These are phyloP conservation scores for Dinoponera quadriceps DNA, from an alignment of 1,140 invertebrate species.

Conservation along the genomic window DNA sequence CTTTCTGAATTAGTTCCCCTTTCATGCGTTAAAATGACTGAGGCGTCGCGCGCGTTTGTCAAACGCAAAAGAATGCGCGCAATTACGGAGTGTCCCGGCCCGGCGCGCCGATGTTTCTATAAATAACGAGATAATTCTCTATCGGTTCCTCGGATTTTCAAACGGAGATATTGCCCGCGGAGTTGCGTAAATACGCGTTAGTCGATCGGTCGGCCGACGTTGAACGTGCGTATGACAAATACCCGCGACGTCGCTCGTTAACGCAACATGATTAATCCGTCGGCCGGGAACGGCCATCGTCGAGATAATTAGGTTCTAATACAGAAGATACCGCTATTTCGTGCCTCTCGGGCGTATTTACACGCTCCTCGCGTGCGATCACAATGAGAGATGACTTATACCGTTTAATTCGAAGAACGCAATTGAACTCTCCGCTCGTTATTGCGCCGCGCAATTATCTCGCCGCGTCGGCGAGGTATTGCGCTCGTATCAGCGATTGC, in stretches of 20 bases:
- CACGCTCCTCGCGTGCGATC: no score
- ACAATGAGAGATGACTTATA: not conserved
- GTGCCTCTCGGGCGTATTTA: no score
- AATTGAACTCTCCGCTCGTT: not conserved
- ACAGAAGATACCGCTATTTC: no score
- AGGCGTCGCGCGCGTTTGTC: not conserved
- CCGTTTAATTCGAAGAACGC: not conserved
- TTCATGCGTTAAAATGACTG: slow-evolving; percentile 1
- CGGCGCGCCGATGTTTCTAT: not conserved
- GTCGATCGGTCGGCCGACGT: no score
- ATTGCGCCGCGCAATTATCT: slow-evolving; percentile 1
- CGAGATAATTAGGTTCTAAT: no score
- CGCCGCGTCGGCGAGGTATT: not conserved
- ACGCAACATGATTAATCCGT: not conserved
- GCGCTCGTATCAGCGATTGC: not conserved
- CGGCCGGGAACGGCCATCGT: not conserved
- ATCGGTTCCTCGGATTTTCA: no score
- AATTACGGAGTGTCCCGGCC: no score
- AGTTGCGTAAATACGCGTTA: not conserved
- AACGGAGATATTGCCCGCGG: not conserved
- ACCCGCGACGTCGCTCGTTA: not conserved
- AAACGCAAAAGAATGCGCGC: not conserved
- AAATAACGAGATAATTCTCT: not conserved
- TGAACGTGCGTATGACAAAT: not conserved
- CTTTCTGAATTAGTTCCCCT: not conserved